Evolutionary conservation across 2,797 vertebrate genomes (phyloP).

Genomic region (Coilia nasus): DNA sequence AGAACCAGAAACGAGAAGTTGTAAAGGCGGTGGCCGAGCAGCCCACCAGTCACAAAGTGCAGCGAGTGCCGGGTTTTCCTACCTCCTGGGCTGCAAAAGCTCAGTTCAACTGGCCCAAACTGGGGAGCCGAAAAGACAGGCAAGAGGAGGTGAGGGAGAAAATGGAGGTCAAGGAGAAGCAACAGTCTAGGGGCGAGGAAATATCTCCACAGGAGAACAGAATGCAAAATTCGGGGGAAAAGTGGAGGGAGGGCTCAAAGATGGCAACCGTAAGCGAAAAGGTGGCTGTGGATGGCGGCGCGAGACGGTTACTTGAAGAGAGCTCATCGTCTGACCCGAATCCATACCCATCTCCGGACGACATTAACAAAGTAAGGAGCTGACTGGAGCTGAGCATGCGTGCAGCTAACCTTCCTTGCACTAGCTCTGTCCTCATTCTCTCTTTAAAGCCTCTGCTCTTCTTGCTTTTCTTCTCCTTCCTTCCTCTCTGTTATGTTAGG

Average conservation of each 20-base stretch:
- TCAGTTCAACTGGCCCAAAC: neutral
- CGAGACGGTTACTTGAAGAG: conserved; percentile 25
- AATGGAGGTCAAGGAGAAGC: conserved; percentile 13
- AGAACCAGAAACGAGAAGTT: neutral
- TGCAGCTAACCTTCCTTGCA: conserved; percentile 37
- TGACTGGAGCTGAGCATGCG: neutral
- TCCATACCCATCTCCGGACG: conserved; percentile 64
- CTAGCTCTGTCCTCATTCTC: neutral
- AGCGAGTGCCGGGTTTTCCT: neutral
- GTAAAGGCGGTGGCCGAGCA: neutral
- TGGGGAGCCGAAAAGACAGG: neutral
- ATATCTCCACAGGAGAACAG: neutral
- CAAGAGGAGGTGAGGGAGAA: neutral
- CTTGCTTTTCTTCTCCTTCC: conserved; percentile 32
- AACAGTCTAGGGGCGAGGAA: neutral
- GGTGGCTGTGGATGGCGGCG: neutral
- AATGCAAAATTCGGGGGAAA: conserved; percentile 21
- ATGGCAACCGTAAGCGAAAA: neutral
- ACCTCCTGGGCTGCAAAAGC: neutral
- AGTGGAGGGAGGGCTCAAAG: neutral
- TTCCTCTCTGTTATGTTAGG: conserved; percentile 51
- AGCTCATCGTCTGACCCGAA: conserved; percentile 45
- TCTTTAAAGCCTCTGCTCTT: conserved; percentile 32
- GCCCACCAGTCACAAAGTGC: neutral
- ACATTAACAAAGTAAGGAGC: conserved; percentile 69